Evolutionary conservation across 2,797 vertebrate genomes (phyloP), one percentile per base, ranked within the genome.

Genomic region (Carapus acus): DNA sequence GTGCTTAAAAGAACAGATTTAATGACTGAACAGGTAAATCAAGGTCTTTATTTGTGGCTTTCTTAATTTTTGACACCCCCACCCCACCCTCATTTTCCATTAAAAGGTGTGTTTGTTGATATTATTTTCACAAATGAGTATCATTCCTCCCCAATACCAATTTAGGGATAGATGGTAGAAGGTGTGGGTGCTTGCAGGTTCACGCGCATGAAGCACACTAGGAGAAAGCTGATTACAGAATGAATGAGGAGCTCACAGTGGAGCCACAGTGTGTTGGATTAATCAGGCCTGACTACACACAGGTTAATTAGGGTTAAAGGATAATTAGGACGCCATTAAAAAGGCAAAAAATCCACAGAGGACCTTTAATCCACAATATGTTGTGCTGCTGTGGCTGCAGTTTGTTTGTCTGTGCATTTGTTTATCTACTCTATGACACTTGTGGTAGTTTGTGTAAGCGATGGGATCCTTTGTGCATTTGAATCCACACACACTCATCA

Each of bases 231-330:
- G 87, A 87, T 87, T 86, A 87, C 76, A 77, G 74, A 72, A 48
- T 62, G 74, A 68, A 64, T 72, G 68, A 64, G 81, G 72, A 83
- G 78, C 57, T 68, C 77, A 69, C 72, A 72, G 77, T 75, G 79
- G 67, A 66, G 74, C 78, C 59, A 80, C 79, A 85, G 74, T 76
- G 69, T 69, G 67, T 58, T 71, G 80, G 76, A 82, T 81, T 88
- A 86, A 87, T 88, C 82, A 82, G 81, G 72, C 76, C 65, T 36
- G 54, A 70, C 73, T 80, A 71, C 77, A 67, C 42, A 74, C 77
- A 85, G 83, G 84, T 88, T 88, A 88, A 88, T 88, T 86, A 85
- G 83, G 86, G 86, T 86, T 87, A 86, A 87, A 85, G 85, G 83
- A 85, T 88, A 88, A 88, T 88, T 86, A 87, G 84, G 82, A 82